Percentiles rank a stretch among this genome's conserved stretches.
These are phyloP conservation scores for Polietes domitor DNA, from an alignment of 2,888 invertebrate species.

Conservation along the genomic window DNA sequence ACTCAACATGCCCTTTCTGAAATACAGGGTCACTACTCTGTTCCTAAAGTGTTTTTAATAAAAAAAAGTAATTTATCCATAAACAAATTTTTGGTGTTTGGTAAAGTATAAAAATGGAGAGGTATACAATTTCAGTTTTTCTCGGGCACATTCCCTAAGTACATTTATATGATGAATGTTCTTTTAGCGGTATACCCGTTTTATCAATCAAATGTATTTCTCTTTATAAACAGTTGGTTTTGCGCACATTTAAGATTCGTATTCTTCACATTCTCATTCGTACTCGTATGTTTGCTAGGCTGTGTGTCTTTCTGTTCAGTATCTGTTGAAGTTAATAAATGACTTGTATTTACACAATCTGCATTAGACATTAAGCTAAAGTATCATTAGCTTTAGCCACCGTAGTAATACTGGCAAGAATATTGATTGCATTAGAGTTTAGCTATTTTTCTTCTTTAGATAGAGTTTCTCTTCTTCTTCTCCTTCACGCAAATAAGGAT, in stretches of 20 bases:
- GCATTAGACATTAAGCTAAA: conserved; percentile 67
- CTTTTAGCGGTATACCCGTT: conserved; percentile 40
- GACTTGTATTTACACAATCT: conserved; percentile 63
- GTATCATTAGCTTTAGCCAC: conserved; percentile 64
- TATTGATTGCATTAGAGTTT: conserved; percentile 12
- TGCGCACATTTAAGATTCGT: conserved; percentile 54
- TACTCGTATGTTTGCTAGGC: not conserved
- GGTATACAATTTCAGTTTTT: too few species aligned
- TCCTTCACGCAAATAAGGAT: not conserved
- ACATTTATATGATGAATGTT: conserved; percentile 39
- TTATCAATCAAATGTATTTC: conserved; percentile 59
- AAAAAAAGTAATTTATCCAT: too few species aligned
- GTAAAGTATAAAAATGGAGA: too few species aligned
- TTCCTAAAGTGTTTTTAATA: too few species aligned
- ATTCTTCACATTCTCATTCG: conserved; percentile 40
- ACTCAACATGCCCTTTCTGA: too few species aligned
- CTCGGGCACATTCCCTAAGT: too few species aligned
- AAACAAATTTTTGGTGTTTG: too few species aligned
- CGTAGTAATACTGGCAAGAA: conserved; percentile 44
- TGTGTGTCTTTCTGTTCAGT: conserved; percentile 9
- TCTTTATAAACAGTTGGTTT: conserved; percentile 50
- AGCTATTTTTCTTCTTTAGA: not conserved
- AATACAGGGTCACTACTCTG: too few species aligned
- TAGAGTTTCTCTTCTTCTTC: too few species aligned
- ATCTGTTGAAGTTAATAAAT: conserved; percentile 63